These are phyloP conservation scores for Microcebus griseorufus DNA, from an alignment of 2,113 vertebrate genomes.

Conservation along the genomic window DNA sequence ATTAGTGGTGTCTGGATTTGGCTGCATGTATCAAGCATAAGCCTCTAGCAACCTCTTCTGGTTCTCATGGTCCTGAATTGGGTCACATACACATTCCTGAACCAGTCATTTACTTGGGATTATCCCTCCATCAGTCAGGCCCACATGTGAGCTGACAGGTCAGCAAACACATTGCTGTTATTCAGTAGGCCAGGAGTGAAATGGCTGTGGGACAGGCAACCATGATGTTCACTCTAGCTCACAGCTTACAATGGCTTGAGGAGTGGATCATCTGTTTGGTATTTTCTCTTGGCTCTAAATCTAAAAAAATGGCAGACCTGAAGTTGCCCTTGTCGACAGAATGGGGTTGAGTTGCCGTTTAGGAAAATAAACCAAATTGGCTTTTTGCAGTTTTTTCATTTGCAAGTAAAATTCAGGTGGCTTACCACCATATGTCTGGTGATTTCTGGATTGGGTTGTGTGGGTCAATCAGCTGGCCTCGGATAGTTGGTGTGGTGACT, in stretches of 20 bases:
- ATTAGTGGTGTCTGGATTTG: background rate
- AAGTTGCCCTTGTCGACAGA: background rate
- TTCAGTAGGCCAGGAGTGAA: background rate
- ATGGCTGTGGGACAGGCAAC: background rate
- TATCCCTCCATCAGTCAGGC: background rate
- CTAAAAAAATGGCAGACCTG: background rate
- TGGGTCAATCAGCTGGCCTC: background rate
- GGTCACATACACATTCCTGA: background rate
- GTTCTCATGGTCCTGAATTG: background rate
- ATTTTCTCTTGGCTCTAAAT: background rate
- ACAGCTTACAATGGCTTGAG: background rate
- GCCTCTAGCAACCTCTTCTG: background rate
- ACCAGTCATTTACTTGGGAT: background rate
- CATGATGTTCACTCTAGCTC: background rate
- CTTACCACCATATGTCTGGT: background rate
- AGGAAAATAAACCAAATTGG: background rate
- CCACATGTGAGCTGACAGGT: background rate
- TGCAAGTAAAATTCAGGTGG: background rate
- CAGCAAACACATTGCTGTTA: background rate
- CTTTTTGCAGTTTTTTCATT: background rate
- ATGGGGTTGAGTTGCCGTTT: background rate
- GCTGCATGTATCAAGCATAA: background rate
- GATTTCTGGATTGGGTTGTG: background rate
- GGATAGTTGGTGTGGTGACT: background rate
- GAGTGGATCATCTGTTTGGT: background rate